These are phyloP conservation scores for Chouioia cunea DNA, from an alignment of 2,888 invertebrate species.

Conservation along the genomic window DNA sequence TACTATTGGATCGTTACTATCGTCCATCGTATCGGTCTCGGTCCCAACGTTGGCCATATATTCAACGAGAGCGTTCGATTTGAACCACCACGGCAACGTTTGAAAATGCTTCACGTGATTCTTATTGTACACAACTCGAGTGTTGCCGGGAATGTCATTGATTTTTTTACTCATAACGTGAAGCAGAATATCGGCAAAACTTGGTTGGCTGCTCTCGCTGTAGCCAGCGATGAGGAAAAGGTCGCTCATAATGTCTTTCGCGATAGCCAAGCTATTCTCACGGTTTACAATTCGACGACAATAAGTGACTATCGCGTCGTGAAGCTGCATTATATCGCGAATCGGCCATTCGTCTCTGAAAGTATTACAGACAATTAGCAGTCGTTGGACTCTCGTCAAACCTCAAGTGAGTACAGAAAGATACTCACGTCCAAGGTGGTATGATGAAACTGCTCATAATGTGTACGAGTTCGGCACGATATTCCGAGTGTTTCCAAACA, in stretches of 20 bases:
- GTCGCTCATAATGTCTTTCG: slow-evolving; percentile 56
- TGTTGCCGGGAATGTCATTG: slow-evolving; percentile 51
- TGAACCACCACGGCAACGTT: slow-evolving; percentile 74
- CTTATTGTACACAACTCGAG: slow-evolving; percentile 73
- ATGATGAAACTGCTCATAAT: slow-evolving; percentile 73
- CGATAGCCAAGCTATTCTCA: slow-evolving; percentile 49
- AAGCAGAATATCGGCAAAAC: slow-evolving; percentile 59
- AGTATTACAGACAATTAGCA: slow-evolving; percentile 23
- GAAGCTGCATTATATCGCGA: slow-evolving; percentile 53
- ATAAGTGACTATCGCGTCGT: slow-evolving; percentile 55
- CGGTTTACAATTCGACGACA: slow-evolving; percentile 54
- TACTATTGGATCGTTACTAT: not conserved
- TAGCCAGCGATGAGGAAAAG: slow-evolving; percentile 52
- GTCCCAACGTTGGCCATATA: slow-evolving; percentile 41
- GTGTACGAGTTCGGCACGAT: slow-evolving; percentile 70
- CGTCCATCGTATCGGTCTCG: not conserved
- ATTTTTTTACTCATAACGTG: slow-evolving; percentile 60
- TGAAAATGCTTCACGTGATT: slow-evolving; percentile 71
- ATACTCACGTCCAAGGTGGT: slow-evolving; percentile 68
- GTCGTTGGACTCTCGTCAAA: not conserved
- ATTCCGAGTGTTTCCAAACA: slow-evolving; percentile 72
- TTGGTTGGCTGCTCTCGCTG: slow-evolving; percentile 46
- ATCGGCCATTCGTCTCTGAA: slow-evolving; percentile 62
- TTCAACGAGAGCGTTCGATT: slow-evolving; percentile 57
- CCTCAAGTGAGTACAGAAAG: not conserved